phyloP scores from a whole-genome alignment of 1,140 invertebrate species.

The Neelides sp. region DNA sequence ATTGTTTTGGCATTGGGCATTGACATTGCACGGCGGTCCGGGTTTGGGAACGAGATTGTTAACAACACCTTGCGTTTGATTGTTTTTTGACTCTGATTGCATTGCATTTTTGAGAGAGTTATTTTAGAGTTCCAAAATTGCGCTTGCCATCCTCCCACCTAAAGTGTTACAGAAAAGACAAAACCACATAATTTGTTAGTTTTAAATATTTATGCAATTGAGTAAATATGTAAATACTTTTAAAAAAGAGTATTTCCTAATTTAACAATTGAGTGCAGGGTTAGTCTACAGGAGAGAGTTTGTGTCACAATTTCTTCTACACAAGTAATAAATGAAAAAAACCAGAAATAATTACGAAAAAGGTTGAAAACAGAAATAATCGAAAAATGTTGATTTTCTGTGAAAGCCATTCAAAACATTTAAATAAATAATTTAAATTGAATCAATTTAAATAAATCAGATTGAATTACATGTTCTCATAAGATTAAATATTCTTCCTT shows the following conservation, averaged over 20 bases:
- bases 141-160: slow-evolving; percentile 31
- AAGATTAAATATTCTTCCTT: background rate
- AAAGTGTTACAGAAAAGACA: slow-evolving; percentile 31
- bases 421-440: too few relatives aligned
- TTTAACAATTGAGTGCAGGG: too few relatives aligned
- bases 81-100: slow-evolving; percentile 18
- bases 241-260: background rate
- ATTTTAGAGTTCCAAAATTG: slow-evolving; percentile 31
- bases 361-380: background rate
- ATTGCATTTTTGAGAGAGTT: slow-evolving; percentile 21
- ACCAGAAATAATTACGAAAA: background rate
- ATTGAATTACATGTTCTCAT: too few relatives aligned
- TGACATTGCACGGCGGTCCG: too few relatives aligned
- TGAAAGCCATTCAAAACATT: background rate
- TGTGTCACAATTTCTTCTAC: too few relatives aligned
- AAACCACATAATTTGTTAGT: slow-evolving; percentile 30
- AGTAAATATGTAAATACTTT: background rate
- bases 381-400: background rate
- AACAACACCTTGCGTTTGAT: slow-evolving; percentile 20
- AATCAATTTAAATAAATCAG: too few relatives aligned
- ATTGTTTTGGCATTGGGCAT: too few relatives aligned
- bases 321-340: too few relatives aligned
- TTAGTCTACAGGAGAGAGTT: too few relatives aligned
- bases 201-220: slow-evolving; percentile 1
- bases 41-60: too few relatives aligned